A percentile compares a stretch with the other conserved stretches of the same genome.
Evolutionary conservation across 2,113 vertebrate genomes (phyloP).

Genomic region (Mormyrus lacerda): DNA sequence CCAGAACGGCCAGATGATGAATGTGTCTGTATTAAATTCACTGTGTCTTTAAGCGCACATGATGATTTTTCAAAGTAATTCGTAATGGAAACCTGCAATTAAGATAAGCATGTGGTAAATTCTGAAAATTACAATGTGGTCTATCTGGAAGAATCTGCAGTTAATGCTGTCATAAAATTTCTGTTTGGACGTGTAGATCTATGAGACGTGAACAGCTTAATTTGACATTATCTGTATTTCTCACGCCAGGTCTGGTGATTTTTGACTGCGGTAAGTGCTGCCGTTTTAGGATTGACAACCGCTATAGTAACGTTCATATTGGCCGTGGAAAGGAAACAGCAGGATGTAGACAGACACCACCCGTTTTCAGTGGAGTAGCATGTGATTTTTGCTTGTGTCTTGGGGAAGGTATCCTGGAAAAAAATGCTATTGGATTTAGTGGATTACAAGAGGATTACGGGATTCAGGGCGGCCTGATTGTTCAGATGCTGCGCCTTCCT

Average conservation of each 20-base stretch:
- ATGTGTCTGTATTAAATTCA: not conserved
- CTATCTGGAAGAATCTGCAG: not conserved
- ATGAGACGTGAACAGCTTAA: not conserved
- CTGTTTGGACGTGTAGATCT: not conserved
- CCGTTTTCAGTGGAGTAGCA: not conserved
- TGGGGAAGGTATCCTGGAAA: not conserved
- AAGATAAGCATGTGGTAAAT: not conserved
- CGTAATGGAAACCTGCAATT: not conserved
- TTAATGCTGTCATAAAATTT: not conserved
- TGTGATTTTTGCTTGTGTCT: not conserved
- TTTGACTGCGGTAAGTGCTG: not conserved
- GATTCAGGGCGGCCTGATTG: slow-evolving; percentile 1
- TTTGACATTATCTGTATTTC: not conserved
- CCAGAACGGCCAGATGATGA: not conserved
- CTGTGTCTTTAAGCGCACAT: not conserved
- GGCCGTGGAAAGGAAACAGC: not conserved
- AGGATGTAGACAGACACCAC: not conserved
- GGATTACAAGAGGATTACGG: slow-evolving; percentile 17
- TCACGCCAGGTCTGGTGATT: not conserved
- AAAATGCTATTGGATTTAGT: not conserved
- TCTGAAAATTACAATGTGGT: not conserved
- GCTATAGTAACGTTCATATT: not conserved
- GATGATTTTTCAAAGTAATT: not conserved
- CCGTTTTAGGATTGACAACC: not conserved
- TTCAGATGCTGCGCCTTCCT: not conserved